Percentiles rank a stretch among this genome's conserved stretches.
Evolutionary conservation across 2,888 invertebrate genomes (phyloP).

Genomic region (Dicranocentrus wangi): DNA sequence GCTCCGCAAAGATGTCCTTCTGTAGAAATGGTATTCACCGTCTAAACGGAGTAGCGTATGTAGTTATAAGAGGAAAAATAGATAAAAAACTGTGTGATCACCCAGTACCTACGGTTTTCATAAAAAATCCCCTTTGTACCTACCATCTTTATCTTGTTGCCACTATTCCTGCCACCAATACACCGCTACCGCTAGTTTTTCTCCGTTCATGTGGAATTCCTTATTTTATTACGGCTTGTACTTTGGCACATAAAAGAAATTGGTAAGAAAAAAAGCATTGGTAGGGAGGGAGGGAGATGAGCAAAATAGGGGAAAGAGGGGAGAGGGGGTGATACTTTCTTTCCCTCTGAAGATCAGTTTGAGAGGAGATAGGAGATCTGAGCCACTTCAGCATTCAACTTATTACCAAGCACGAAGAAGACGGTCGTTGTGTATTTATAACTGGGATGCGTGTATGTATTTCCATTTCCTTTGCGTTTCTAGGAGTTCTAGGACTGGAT

Average conservation of each 20-base stretch:
- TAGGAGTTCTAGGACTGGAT: neutral
- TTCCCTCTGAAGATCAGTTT: constrained; percentile 1
- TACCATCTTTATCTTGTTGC: constrained; percentile 55
- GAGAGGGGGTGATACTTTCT: constrained; percentile 18
- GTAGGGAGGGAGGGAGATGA: constrained; percentile 21
- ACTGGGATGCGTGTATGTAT: too few species aligned
- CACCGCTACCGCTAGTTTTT: constrained; percentile 47
- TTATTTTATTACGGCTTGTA: constrained; percentile 73
- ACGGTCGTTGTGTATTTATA: too few species aligned
- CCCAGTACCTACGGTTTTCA: too few species aligned
- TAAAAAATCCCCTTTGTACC: too few species aligned
- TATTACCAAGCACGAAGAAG: too few species aligned
- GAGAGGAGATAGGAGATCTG: constrained; percentile 16
- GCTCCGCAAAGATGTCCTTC: too few species aligned
- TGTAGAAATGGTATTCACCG: too few species aligned
- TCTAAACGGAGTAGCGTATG: too few species aligned
- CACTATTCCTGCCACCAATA: constrained; percentile 31
- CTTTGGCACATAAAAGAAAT: constrained; percentile 72
- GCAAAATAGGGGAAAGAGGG: constrained; percentile 32
- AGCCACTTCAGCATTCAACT: neutral
- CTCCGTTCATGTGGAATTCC: constrained; percentile 72
- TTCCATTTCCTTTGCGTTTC: neutral
- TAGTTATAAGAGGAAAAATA: too few species aligned
- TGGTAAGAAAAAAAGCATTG: constrained; percentile 50
- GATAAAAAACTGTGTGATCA: too few species aligned